Base-by-base conservation (phyloP, 2,888 invertebrate genomes). In the Dasysyrphus albostriatus region DNA sequence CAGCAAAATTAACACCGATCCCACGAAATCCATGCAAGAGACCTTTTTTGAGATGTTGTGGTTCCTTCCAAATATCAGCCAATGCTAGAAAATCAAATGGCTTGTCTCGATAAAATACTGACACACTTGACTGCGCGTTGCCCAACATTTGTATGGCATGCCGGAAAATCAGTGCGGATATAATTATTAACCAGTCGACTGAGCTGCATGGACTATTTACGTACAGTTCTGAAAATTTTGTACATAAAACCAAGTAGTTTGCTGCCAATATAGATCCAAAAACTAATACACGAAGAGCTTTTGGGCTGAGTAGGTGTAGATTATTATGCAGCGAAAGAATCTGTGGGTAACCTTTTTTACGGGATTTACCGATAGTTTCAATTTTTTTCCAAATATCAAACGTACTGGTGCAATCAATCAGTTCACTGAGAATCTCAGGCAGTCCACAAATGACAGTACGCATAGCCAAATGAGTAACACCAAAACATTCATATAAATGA, bases 401-500 rank as follows among this genome's bases (percentile, higher is more conserved):
- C 0, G 72, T 58, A 42, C 29, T 83, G 0, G 65, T 54, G 24
- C 73, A 61, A 0, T 51, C n/a, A 1, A 44, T 54, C 3, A 91
- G 12, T 2, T 83, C 93, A 78, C 95, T 94, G 91, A 96, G 95
- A 90, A 89, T 65, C 0, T 78, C 37, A 0, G 90, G 89, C 58
- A 91, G 90, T 24, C 93, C 93, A 90, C 94, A 93, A 9, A 97
- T 91, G 32, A 97, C 92, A 2, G 95, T 95, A 91, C 94, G 94
- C 90, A 96, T 93, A n/a, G 96, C 97, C 78, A 97, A 94, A 92
- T 97, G 96, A 0, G 95, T 96, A 83, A 97, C 95, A 39, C 97
- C 97, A 51, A 97, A 94, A 69, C 95, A 94, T 75, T 95, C 94
- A 91, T 96, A 95, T 12, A 97, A 92, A 51, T 94, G 93, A 10